Conservation (phyloP, 2,113 vertebrate species). For the Stomatorhinus ivindoensis region DNA sequence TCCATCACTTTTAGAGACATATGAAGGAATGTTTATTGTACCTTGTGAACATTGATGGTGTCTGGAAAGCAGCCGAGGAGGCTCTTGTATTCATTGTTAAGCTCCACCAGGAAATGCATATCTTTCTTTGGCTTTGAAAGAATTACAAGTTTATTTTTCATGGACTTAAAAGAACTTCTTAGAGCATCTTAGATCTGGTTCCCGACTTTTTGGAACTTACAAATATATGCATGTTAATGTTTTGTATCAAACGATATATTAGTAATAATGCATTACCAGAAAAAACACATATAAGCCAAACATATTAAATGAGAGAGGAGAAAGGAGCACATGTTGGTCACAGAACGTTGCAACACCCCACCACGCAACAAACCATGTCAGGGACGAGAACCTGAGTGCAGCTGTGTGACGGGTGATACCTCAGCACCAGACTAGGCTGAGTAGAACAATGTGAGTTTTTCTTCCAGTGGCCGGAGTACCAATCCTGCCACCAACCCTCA, state of each 20-base stretch:
- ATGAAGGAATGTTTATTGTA: constrained; percentile 37
- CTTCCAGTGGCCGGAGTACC: too few relatives aligned
- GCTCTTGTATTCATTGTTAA: constrained; percentile 94
- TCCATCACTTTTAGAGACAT: background rate
- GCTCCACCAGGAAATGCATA: constrained; percentile 95
- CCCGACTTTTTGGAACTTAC: background rate
- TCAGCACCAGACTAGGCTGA: too few relatives aligned
- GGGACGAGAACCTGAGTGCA: too few relatives aligned
- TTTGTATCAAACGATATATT: background rate
- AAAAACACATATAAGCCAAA: background rate
- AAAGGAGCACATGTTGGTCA: too few relatives aligned
- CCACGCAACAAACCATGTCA: too few relatives aligned
- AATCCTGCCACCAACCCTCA: too few relatives aligned
- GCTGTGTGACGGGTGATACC: too few relatives aligned
- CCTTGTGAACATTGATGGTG: constrained; percentile 94
- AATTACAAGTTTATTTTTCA: background rate
- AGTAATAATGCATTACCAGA: background rate
- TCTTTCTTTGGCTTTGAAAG: constrained; percentile 83
- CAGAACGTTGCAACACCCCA: too few relatives aligned
- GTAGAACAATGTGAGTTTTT: too few relatives aligned
- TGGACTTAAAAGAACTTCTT: background rate
- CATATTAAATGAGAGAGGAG: background rate
- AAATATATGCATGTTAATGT: background rate
- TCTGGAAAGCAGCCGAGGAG: constrained; percentile 96
- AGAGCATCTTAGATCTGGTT: background rate